Percentiles rank a stretch among this genome's conserved stretches.
These are phyloP conservation scores for Parnassius apollo DNA, from an alignment of 2,888 invertebrate genomes.

Conservation along the genomic window DNA sequence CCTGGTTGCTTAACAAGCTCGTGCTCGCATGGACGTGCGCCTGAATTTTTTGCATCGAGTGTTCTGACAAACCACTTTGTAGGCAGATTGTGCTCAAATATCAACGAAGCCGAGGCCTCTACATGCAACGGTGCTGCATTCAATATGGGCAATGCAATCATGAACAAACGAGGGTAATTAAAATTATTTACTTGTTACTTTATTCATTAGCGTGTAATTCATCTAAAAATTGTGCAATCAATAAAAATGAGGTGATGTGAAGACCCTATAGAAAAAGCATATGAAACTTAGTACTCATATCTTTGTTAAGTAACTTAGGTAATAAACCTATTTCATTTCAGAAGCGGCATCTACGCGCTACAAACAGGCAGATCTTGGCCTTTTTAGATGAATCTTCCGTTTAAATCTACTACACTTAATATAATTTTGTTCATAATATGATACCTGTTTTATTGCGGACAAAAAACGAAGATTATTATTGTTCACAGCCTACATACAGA, in stretches of 20 bases:
- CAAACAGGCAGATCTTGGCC: conserved; percentile 42
- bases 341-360: conserved; percentile 43
- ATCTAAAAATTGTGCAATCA: too few species aligned
- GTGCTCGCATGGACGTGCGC: conserved; percentile 60
- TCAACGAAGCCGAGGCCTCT: conserved; percentile 44
- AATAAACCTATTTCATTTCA: conserved; percentile 32
- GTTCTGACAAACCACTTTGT: conserved; percentile 51
- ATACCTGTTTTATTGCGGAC: too few species aligned
- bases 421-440: not conserved
- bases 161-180: conserved; percentile 49
- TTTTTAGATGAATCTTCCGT: conserved; percentile 33
- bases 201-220: too few species aligned
- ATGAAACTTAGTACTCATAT: too few species aligned
- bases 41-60: conserved; percentile 53
- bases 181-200: not conserved
- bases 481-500: too few species aligned
- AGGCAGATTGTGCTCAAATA: conserved; percentile 47
- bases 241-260: too few species aligned
- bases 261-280: too few species aligned
- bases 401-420: not conserved
- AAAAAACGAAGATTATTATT: too few species aligned
- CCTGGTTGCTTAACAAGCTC: conserved; percentile 57
- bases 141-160: conserved; percentile 51
- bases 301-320: too few species aligned
- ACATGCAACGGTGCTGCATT: conserved; percentile 44